phyloP scores from a whole-genome alignment of 1,140 invertebrate species.

The Cotesia typhae region DNA sequence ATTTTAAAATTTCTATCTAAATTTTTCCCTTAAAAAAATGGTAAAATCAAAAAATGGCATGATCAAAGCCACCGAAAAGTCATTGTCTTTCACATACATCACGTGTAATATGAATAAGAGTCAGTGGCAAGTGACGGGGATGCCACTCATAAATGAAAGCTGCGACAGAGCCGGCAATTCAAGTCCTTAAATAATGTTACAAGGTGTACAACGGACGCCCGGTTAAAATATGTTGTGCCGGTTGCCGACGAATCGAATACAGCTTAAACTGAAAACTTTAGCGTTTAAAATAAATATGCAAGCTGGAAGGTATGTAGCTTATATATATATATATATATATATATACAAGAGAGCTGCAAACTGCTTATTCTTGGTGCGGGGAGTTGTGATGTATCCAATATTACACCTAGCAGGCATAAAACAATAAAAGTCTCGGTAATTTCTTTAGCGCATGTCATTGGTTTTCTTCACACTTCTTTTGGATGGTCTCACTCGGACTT shows the following conservation, averaged over 20 bases:
- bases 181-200: constrained; percentile 42
- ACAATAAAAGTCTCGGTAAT: constrained; percentile 37
- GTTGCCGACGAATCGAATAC: not conserved
- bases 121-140: constrained; percentile 11
- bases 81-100: constrained; percentile 43
- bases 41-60: constrained; percentile 41
- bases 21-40: constrained; percentile 37
- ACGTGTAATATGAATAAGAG: not conserved
- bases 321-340: too few relatives aligned
- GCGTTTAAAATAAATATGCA: not conserved
- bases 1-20: too few relatives aligned
- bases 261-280: not conserved
- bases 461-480: constrained; percentile 34
- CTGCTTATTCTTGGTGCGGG: too few relatives aligned
- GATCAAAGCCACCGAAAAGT: constrained; percentile 55
- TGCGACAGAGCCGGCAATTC: constrained; percentile 25
- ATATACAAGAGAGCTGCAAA: too few relatives aligned
- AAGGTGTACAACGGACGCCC: not conserved
- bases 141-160: constrained; percentile 30
- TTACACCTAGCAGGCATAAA: not conserved
- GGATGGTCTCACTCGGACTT: not conserved
- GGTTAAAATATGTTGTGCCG: too few relatives aligned
- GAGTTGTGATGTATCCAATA: not conserved
- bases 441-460: constrained; percentile 31
- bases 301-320: too few relatives aligned